phyloP scores from a whole-genome alignment of 1,140 invertebrate genomes.

The Drosophila erecta region DNA sequence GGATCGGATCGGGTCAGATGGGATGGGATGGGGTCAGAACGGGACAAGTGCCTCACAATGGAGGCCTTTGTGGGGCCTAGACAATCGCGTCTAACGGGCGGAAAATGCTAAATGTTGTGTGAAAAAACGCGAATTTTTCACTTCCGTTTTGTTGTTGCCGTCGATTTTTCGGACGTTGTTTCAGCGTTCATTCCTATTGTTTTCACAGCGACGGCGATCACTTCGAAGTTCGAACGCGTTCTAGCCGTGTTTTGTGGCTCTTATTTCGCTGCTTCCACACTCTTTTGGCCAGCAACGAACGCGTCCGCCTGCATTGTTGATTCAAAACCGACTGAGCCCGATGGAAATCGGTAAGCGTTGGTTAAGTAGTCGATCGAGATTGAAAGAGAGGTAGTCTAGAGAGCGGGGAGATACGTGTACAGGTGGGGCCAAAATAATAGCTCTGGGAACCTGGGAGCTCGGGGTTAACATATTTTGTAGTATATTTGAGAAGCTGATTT shows the following conservation, averaged over 20 bases:
- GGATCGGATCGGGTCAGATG: conserved; percentile 1
- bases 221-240: conserved; percentile 72
- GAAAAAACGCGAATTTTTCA: conserved; percentile 80
- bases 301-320: conserved; percentile 80
- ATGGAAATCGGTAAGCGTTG: conserved; percentile 62
- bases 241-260: conserved; percentile 23
- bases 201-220: conserved; percentile 44
- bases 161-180: conserved; percentile 36
- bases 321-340: conserved; percentile 63
- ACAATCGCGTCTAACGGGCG: conserved; percentile 72
- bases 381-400: conserved; percentile 36
- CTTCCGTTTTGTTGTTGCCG: conserved; percentile 68
- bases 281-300: conserved; percentile 63
- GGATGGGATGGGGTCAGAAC: conserved; percentile 13
- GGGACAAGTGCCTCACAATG: conserved; percentile 70
- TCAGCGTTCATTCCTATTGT: conserved; percentile 13
- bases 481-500: background rate
- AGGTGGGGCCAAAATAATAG: conserved; percentile 5
- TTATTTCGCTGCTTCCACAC: conserved; percentile 1
- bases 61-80: conserved; percentile 59
- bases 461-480: background rate
- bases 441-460: too few species aligned
- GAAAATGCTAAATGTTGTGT: conserved; percentile 80
- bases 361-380: conserved; percentile 50
- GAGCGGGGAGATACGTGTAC: conserved; percentile 24